Evolutionary conservation across 2,797 vertebrate species (phyloP).

Genomic region (Melanogrammus aeglefinus): DNA sequence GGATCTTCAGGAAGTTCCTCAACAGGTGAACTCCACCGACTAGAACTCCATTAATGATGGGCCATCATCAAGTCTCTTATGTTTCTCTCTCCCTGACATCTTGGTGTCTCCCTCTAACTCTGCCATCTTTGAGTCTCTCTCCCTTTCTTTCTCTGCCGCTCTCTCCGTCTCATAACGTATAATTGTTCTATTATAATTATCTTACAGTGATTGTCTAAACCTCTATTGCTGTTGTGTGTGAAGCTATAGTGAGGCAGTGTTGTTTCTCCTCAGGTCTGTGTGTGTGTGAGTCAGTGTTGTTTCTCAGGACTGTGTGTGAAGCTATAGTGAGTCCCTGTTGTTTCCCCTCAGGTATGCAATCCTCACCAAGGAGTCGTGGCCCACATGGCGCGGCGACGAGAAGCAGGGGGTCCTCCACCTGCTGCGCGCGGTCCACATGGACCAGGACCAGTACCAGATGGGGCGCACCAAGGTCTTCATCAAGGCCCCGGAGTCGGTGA

Average conservation of each 20-base stretch:
- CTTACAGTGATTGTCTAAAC: too few species aligned
- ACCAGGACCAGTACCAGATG: slow-evolving; percentile 93
- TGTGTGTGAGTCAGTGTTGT: too few species aligned
- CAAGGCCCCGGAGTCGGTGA: slow-evolving; percentile 95
- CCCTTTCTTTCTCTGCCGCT: too few species aligned
- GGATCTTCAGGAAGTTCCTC: slow-evolving; percentile 93
- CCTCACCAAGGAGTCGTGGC: slow-evolving; percentile 95
- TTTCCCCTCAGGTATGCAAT: slow-evolving; percentile 85
- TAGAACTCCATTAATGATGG: not conserved
- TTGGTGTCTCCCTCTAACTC: too few species aligned
- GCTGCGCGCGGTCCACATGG: slow-evolving; percentile 91
- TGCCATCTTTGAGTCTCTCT: too few species aligned
- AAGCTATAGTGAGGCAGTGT: too few species aligned
- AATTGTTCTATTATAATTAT: too few species aligned
- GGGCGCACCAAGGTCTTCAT: slow-evolving; percentile 92
- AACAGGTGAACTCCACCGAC: slow-evolving; percentile 78
- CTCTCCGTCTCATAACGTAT: too few species aligned
- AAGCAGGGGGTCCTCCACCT: slow-evolving; percentile 93
- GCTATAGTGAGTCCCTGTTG: too few species aligned
- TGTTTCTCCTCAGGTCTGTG: too few species aligned
- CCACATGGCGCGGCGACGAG: slow-evolving; percentile 91
- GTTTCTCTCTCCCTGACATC: not conserved
- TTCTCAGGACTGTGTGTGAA: too few species aligned
- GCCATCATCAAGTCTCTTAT: not conserved
- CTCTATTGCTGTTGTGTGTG: too few species aligned